Percentiles rank a stretch among this genome's conserved stretches.
Conservation (phyloP, 1,140 invertebrate species). For the Lanistes nyassanus region DNA sequence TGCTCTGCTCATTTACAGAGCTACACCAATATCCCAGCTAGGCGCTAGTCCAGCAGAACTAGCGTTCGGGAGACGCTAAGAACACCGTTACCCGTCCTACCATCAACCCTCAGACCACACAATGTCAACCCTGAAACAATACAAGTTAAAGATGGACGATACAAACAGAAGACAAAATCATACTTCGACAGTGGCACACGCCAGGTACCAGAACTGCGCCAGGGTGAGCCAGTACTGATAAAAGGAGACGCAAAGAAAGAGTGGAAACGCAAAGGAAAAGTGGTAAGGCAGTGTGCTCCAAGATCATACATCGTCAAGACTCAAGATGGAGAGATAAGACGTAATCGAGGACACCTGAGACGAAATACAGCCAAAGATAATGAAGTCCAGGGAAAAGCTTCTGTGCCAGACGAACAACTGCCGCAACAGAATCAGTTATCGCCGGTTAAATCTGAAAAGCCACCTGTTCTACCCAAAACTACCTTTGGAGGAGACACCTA, state of each 20-base stretch:
- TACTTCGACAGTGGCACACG: neutral
- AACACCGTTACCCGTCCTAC: neutral
- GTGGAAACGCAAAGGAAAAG: neutral
- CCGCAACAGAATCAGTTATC: too few relatives aligned
- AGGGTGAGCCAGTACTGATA: conserved; percentile 1
- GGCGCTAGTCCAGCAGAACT: conserved; percentile 6
- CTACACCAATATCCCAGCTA: neutral
- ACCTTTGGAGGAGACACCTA: too few relatives aligned
- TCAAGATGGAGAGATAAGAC: neutral
- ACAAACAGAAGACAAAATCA: neutral
- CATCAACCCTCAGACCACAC: neutral
- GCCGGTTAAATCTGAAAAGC: too few relatives aligned
- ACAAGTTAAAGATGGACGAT: neutral
- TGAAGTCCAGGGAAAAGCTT: neutral
- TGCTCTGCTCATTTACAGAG: neutral
- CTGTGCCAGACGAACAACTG: too few relatives aligned
- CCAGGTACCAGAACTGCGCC: neutral
- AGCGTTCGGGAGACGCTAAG: neutral
- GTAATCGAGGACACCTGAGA: neutral
- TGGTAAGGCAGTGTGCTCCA: conserved; percentile 3
- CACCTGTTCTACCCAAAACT: too few relatives aligned
- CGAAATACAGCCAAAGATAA: neutral
- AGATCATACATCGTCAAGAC: conserved; percentile 2
- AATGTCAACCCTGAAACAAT: neutral
- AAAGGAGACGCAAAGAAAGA: neutral